These are phyloP conservation scores for Dynastes hyllus DNA, from an alignment of 2,888 invertebrate species.

Conservation along the genomic window DNA sequence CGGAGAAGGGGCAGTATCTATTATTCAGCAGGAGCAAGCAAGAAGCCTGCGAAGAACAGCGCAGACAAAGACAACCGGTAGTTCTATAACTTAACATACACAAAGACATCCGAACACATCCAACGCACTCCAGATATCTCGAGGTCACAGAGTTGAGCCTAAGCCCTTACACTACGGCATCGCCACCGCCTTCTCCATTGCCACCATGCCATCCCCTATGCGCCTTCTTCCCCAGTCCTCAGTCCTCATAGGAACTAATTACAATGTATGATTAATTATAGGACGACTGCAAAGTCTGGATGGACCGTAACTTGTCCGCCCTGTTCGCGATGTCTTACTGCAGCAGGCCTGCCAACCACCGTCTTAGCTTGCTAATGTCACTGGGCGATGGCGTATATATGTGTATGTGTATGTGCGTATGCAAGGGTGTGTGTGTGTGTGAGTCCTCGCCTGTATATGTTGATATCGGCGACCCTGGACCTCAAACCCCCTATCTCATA, in stretches of 20 bases:
- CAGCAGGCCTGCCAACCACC: constrained; percentile 69
- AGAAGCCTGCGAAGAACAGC: constrained; percentile 52
- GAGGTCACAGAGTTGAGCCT: constrained; percentile 58
- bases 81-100: constrained; percentile 54
- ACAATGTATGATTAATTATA: constrained; percentile 73
- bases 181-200: constrained; percentile 31
- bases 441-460: constrained; percentile 1
- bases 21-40: constrained; percentile 53
- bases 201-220: constrained; percentile 17
- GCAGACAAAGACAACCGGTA: constrained; percentile 52
- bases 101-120: constrained; percentile 54
- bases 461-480: constrained; percentile 65
- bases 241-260: constrained; percentile 69
- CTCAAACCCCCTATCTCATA: constrained; percentile 60
- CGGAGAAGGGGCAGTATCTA: constrained; percentile 50
- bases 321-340: constrained; percentile 69
- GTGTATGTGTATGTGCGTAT: background rate
- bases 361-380: constrained; percentile 72
- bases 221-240: constrained; percentile 50
- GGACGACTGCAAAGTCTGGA: constrained; percentile 68
- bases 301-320: constrained; percentile 67
- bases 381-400: constrained; percentile 61
- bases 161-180: constrained; percentile 50
- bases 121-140: constrained; percentile 53
- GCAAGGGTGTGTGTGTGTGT: background rate